phyloP scores from a whole-genome alignment of 1,140 invertebrate species.

The Oryzaephilus surinamensis region DNA sequence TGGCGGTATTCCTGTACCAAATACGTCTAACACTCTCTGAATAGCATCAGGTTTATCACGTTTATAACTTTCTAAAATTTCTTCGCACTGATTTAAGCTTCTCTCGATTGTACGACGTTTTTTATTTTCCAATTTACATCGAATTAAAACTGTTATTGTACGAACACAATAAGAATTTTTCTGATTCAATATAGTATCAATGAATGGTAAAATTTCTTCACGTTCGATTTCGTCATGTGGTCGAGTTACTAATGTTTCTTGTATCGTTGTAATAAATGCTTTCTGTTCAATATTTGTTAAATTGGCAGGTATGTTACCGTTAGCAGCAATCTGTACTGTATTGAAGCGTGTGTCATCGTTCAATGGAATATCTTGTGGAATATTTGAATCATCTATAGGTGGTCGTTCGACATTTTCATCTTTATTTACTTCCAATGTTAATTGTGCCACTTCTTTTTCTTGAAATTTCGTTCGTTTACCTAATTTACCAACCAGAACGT shows the following conservation, averaged over 20 bases:
- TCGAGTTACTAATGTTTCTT: conserved; percentile 57
- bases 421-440: conserved; percentile 55
- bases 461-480: conserved; percentile 88
- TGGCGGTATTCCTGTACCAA: conserved; percentile 54
- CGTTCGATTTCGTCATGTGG: conserved; percentile 64
- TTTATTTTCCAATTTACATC: conserved; percentile 64
- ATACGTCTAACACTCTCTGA: conserved; percentile 46
- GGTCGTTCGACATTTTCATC: conserved; percentile 35
- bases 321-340: conserved; percentile 60
- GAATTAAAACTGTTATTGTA: conserved; percentile 54
- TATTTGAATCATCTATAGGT: conserved; percentile 38
- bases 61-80: conserved; percentile 53
- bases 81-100: conserved; percentile 76
- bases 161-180: conserved; percentile 59
- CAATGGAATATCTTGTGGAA: conserved; percentile 56
- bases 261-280: conserved; percentile 60
- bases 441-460: conserved; percentile 65
- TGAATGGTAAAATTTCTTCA: conserved; percentile 72
- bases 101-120: conserved; percentile 73
- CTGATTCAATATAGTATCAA: conserved; percentile 52
- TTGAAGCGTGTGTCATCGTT: conserved; percentile 79
- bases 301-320: conserved; percentile 33
- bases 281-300: conserved; percentile 68
- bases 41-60: conserved; percentile 34
- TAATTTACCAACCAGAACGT: conserved; percentile 58